Evolutionary conservation across 1,140 invertebrate genomes (phyloP), one percentile per base, ranked within the genome.

Genomic region (Phortica variegata): DNA sequence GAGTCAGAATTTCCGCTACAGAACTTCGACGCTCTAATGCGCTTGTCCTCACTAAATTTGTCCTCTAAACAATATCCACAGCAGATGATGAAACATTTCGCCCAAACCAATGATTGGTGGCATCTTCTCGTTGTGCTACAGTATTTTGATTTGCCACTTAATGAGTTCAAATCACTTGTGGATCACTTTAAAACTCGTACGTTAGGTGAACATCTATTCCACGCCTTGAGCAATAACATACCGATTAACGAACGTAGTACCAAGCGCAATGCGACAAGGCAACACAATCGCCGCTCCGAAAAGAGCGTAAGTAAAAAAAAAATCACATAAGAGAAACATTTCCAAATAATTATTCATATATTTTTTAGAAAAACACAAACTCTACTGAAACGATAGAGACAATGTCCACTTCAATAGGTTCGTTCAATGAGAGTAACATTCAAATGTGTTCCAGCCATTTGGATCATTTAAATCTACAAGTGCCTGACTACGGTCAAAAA

Each of bases 121-220:
- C 77, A 79, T 13, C 80, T 84, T 54, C 43, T 83, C 15, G 55
- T 84, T 20, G 77, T 82, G 12, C 68, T 78, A 6, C 78, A 85
- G 47, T 78, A 82, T 52, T 82, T 83, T 57, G 68, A 79, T 44
- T 80, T 84, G 60, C 80, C 83, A 0, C 45, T 77, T 2, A 70
- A 77, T 9, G 79, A 82, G 58, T 75, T 84, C 16, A 71, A 71
- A 38, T 58, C 63, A 33, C 48, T 78, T 1, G 39, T 75, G 20
- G 57, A 70, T 2, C 62, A 72, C 33, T 80, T 80, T 43, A 76
- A 73, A 16, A 76, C 65, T 38, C 47, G 53, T 0, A 54, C 57
- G 12, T 49, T 80, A 34, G 58, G 72, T 3, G 77, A 80, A 31
- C 79, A 81, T 58, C 43, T 80, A 26, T 40, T 69, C 7, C 78